Conservation (phyloP, 2,113 vertebrate genomes). For the Gymnogyps californianus region DNA sequence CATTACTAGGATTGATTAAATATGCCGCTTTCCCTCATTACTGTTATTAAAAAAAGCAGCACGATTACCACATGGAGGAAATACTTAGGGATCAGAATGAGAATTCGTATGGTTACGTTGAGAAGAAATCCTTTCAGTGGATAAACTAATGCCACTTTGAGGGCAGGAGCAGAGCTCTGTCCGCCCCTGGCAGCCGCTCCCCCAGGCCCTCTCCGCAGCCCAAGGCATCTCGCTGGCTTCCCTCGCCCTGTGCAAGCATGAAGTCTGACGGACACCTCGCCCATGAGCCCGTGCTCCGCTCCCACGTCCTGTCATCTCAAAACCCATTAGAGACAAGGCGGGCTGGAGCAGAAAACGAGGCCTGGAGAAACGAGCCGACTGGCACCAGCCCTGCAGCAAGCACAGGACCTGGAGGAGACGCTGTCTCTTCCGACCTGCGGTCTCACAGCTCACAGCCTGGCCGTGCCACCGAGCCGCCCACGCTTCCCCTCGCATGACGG, state of each 20-base stretch:
- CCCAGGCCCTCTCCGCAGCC: neutral
- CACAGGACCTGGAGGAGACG: accelerated
- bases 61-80: accelerated
- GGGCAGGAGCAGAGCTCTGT: neutral
- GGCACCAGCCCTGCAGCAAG: neutral
- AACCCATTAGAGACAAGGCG: accelerated
- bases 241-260: neutral
- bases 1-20: neutral
- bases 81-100: neutral
- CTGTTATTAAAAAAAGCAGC: neutral
- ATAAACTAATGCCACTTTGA: accelerated
- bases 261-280: neutral
- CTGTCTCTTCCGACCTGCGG: accelerated
- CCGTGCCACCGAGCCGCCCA: accelerated
- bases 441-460: neutral
- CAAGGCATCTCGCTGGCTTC: accelerated
- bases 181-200: neutral
- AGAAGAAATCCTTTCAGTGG: neutral
- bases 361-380: accelerated
- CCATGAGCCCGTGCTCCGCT: accelerated
- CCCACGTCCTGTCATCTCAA: neutral
- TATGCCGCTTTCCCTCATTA: neutral
- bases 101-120: accelerated
- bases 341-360: neutral
- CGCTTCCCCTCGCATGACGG: accelerated